phyloP scores from a whole-genome alignment of 2,113 vertebrate genomes.

The Callopanchax toddi region DNA sequence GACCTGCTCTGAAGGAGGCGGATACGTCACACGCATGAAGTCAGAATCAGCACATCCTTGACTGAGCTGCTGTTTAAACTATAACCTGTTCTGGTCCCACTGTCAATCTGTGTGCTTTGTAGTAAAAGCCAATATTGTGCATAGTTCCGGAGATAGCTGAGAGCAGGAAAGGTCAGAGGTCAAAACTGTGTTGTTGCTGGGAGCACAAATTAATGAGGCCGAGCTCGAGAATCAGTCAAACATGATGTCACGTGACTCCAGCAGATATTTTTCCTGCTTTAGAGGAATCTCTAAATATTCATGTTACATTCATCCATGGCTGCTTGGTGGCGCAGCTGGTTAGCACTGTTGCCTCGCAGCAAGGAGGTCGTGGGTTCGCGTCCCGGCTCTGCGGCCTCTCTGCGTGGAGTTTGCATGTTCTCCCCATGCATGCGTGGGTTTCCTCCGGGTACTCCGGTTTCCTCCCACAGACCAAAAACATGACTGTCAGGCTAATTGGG shows the following conservation, averaged over 20 bases:
- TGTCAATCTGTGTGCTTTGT: constrained; percentile 63
- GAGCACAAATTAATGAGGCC: too few relatives aligned
- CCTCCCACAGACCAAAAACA: too few relatives aligned
- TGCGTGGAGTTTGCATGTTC: too few relatives aligned
- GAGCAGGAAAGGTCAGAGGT: too few relatives aligned
- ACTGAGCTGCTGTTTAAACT: constrained; percentile 55
- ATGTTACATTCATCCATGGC: constrained; percentile 4
- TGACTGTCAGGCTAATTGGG: too few relatives aligned
- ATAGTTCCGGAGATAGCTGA: constrained; percentile 10
- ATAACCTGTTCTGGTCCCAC: constrained; percentile 52
- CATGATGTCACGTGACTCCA: neutral
- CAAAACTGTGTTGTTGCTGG: too few relatives aligned
- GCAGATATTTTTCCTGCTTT: constrained; percentile 3
- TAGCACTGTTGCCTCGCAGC: too few relatives aligned
- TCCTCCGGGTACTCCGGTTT: too few relatives aligned
- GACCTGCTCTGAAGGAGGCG: constrained; percentile 15
- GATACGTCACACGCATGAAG: constrained; percentile 26
- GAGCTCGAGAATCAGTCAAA: neutral
- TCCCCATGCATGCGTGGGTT: too few relatives aligned
- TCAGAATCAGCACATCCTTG: constrained; percentile 31
- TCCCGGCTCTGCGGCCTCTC: too few relatives aligned
- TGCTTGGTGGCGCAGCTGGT: too few relatives aligned
- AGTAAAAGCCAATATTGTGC: constrained; percentile 60
- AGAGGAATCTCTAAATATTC: neutral
- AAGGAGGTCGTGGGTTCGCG: too few relatives aligned